Percentiles rank a stretch among this genome's conserved stretches.
Evolutionary conservation across 1,140 invertebrate species (phyloP).

Genomic region (Brachionus angularis): DNA sequence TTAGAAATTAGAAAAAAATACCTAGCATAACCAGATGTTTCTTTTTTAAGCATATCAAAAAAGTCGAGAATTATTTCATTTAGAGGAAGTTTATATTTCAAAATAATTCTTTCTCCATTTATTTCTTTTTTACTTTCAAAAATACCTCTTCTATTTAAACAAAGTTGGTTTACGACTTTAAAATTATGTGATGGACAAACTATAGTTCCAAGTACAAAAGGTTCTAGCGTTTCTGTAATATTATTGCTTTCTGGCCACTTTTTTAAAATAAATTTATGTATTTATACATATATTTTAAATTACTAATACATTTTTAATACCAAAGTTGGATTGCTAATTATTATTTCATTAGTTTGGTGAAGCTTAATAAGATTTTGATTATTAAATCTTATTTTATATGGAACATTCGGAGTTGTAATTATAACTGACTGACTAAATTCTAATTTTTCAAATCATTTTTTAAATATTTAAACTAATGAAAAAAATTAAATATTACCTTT

Average conservation of each 20-base stretch:
- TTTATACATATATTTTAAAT: constrained; percentile 43
- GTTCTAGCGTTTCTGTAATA: constrained; percentile 76
- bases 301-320: constrained; percentile 51
- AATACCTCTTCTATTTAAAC: constrained; percentile 69
- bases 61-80: constrained; percentile 91
- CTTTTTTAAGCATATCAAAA: constrained; percentile 81
- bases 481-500: no score
- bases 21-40: constrained; percentile 68
- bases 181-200: constrained; percentile 70
- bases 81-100: constrained; percentile 78
- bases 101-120: constrained; percentile 73
- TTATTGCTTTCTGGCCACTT: constrained; percentile 68
- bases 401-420: constrained; percentile 86
- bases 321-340: constrained; percentile 75
- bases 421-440: constrained; percentile 84
- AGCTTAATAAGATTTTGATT: constrained; percentile 60
- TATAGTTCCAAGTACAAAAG: constrained; percentile 80
- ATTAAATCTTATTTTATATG: constrained; percentile 68
- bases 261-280: constrained; percentile 39
- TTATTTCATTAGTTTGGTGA: constrained; percentile 67
- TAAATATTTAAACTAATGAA: no score
- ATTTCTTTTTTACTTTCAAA: constrained; percentile 72
- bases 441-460: no score
- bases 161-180: constrained; percentile 55
- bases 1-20: neutral